These are phyloP conservation scores for Poeciliopsis turrubarensis DNA, from an alignment of 2,113 vertebrate genomes.

Conservation along the genomic window DNA sequence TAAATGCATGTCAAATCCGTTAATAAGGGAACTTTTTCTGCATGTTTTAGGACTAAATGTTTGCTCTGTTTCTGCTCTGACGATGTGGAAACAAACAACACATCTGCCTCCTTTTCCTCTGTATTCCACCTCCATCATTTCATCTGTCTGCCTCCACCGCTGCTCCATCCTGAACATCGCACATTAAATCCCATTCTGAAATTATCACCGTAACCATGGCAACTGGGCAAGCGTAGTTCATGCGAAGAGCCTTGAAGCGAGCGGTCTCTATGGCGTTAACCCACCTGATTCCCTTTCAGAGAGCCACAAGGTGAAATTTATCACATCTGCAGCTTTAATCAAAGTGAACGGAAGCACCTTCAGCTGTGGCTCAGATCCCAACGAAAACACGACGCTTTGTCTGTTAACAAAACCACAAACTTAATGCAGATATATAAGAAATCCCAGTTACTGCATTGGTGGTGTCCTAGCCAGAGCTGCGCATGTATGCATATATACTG, in stretches of 20 bases:
- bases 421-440: not conserved
- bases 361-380: not conserved
- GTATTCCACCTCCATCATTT: constrained; percentile 69
- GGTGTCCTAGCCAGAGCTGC: not conserved
- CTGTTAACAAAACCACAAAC: not conserved
- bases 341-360: not conserved
- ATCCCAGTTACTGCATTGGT: not conserved
- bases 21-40: not conserved
- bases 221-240: constrained; percentile 73
- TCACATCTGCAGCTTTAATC: not conserved
- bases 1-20: not conserved
- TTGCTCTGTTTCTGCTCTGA: not conserved
- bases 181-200: constrained; percentile 72
- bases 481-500: too few species aligned
- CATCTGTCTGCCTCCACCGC: not conserved
- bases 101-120: constrained; percentile 59
- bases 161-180: constrained; percentile 27
- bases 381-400: too few species aligned
- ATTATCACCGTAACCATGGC: constrained; percentile 76
- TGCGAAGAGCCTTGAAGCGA: constrained; percentile 51
- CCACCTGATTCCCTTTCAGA: not conserved
- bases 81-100: not conserved
- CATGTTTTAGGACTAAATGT: not conserved
- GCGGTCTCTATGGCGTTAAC: constrained; percentile 20
- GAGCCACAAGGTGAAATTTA: not conserved